Evolutionary conservation across 2,888 invertebrate genomes (phyloP).

Genomic region (Drosophila suboccidentalis): DNA sequence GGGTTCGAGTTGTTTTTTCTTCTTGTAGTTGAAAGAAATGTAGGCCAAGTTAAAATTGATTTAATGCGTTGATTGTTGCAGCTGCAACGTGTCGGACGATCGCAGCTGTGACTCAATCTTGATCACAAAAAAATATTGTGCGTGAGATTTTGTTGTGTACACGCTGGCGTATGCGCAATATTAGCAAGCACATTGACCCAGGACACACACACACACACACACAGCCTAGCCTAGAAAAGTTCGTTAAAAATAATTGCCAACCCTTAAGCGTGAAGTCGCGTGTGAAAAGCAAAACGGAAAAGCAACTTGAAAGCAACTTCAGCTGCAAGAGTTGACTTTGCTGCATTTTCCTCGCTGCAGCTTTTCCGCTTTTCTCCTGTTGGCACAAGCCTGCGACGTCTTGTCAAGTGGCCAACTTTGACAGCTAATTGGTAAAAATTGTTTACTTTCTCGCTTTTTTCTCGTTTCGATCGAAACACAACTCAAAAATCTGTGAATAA

Average conservation of each 20-base stretch:
- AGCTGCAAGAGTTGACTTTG: conserved; percentile 32
- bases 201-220: conserved; percentile 27
- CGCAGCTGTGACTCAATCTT: conserved; percentile 60
- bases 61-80: conserved; percentile 76
- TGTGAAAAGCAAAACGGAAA: conserved; percentile 42
- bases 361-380: conserved; percentile 10
- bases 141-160: conserved; percentile 23
- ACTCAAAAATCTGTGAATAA: neutral
- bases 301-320: conserved; percentile 29
- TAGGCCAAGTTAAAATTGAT: conserved; percentile 84
- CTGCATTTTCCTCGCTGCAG: conserved; percentile 13
- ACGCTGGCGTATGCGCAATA: conserved; percentile 63
- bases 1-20: conserved; percentile 48
- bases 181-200: conserved; percentile 71
- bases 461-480: neutral
- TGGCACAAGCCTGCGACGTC: conserved; percentile 16
- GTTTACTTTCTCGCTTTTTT: conserved; percentile 50
- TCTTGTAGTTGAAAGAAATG: conserved; percentile 44
- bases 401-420: conserved; percentile 58
- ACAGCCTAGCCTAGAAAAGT: conserved; percentile 37
- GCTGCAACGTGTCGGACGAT: conserved; percentile 46
- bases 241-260: conserved; percentile 78
- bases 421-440: conserved; percentile 69
- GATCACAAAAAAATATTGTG: conserved; percentile 14
- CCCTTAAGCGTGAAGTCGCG: conserved; percentile 45